Conservation (phyloP, 2,113 vertebrate genomes). For the Ctenodactylus gundi region DNA sequence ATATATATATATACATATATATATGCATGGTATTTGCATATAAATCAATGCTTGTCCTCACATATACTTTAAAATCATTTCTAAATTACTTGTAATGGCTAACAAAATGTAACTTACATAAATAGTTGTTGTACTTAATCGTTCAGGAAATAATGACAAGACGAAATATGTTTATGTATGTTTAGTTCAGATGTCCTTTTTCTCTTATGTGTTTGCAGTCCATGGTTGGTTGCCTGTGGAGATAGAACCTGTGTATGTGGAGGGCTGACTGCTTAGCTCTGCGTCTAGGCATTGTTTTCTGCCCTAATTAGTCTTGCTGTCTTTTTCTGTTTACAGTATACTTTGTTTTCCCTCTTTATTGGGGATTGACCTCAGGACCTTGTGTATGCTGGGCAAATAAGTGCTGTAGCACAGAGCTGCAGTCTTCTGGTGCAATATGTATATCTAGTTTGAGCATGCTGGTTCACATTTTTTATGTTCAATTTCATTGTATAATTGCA, state of each 20-base stretch:
- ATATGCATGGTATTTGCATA: not conserved
- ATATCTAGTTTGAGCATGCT: not conserved
- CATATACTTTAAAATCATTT: not conserved
- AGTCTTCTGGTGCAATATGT: not conserved
- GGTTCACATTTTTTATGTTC: not conserved
- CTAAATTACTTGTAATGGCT: not conserved
- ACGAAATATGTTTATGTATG: not conserved
- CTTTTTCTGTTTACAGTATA: not conserved
- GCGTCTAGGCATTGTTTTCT: constrained; percentile 1
- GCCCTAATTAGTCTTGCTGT: not conserved
- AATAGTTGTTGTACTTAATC: not conserved
- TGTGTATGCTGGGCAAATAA: too few species aligned
- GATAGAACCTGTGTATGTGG: too few species aligned
- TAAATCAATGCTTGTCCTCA: not conserved
- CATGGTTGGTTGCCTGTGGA: not conserved
- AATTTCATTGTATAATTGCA: not conserved
- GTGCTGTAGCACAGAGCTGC: too few species aligned
- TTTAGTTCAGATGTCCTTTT: not conserved
- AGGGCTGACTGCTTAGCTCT: not conserved
- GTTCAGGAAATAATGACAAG: not conserved
- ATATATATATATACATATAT: too few species aligned
- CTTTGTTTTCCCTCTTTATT: too few species aligned
- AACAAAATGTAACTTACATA: not conserved
- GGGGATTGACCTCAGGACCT: too few species aligned
- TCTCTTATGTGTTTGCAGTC: not conserved